Base-by-base conservation (phyloP, 1,140 invertebrate species). In the Tetraneura akinire region DNA sequence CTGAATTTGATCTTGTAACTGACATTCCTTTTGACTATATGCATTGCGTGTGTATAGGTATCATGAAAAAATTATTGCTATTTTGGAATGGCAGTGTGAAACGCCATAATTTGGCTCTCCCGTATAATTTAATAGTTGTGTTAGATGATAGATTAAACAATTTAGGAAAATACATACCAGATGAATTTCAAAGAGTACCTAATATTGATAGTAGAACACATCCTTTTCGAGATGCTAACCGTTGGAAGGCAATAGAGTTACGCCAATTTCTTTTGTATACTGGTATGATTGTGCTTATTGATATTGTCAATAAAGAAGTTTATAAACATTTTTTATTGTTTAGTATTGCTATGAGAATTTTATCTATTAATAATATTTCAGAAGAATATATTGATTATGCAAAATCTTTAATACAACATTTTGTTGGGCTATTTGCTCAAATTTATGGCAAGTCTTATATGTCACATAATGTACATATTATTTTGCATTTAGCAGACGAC, bases 231-330 rank as follows among this genome's bases (percentile, higher is more conserved):
- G 62, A 66, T 42, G 62, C n/a, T 66, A 66, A 42, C 13, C 74
- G 83, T 47, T 88, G 86, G 86, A 88, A 88, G 83, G 87, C 85
- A 11, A 87, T 87, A 66, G 87, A 66, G 32, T 23, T 66, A 37
- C 32, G 62, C 8, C 62, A 66, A 64, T 64, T 14, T 37, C 14
- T 64, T 16, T 37, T 64, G 14, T 64, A 64, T 64, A 64, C 62
- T 16, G 62, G 62, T 64, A 26, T 62, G 16, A n/a, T 64, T 4
- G 14, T 64, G 16, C n/a, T 64, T 64, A 26, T 16, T 18, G 32
- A 64, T 64, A 64, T 32, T 18, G 29, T 64, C n/a, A 53, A 10
- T 21, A 53, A 11, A n/a, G 18, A 21, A n/a, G 21, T 53, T n/a
- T 53, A 53, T 53, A 53, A 18, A 53, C n/a, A 53, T 53, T 53